Conservation (phyloP, 2,797 vertebrate genomes). For the Thalassophryne amazonica region DNA sequence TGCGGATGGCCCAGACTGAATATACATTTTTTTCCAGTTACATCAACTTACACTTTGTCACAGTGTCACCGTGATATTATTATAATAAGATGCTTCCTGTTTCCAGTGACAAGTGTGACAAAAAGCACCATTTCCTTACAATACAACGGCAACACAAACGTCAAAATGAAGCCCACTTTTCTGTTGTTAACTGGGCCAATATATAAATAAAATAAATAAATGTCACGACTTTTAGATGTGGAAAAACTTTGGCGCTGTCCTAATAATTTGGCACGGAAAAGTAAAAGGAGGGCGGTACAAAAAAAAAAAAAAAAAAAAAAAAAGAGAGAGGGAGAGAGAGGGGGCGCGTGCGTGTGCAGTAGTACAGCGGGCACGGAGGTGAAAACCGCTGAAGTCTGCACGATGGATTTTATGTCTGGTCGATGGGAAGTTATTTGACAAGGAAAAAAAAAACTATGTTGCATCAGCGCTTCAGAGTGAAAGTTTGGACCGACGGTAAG, state of each 20-base stretch:
- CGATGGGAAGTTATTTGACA: too few species aligned
- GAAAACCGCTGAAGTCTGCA: too few species aligned
- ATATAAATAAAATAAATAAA: too few species aligned
- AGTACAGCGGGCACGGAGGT: too few species aligned
- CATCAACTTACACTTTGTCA: conserved; percentile 15
- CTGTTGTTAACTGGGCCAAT: too few species aligned
- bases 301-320: too few species aligned
- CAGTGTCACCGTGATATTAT: background rate
- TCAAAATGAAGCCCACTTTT: too few species aligned
- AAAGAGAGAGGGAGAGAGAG: background rate
- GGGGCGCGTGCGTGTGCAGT: background rate
- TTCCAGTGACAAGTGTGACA: background rate
- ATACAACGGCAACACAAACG: background rate
- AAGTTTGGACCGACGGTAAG: too few species aligned
- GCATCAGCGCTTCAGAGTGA: too few species aligned
- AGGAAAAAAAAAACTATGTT: too few species aligned
- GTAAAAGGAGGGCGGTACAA: conserved; percentile 40
- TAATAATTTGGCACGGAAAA: background rate
- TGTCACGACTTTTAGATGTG: background rate
- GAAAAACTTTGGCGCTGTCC: background rate
- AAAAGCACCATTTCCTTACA: background rate
- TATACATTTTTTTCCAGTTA: conserved; percentile 22
- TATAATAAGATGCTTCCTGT: background rate
- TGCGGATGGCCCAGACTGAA: too few species aligned
- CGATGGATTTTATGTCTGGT: too few species aligned